Conservation (phyloP, 1,140 invertebrate species). For the Drosophila suzukii region DNA sequence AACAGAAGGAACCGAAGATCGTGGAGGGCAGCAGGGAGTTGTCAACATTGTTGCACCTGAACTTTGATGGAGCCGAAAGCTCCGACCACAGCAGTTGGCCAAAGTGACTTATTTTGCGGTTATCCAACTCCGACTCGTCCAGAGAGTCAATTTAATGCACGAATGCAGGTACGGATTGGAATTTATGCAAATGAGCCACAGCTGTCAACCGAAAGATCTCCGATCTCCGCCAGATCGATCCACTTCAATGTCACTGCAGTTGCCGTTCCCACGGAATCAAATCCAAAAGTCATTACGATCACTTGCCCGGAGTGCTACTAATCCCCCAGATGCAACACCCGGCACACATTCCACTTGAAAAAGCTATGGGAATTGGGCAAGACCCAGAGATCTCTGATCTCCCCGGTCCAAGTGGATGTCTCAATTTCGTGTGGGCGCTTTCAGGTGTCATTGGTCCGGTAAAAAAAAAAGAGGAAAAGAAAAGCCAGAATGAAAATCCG, state of each 20-base stretch:
- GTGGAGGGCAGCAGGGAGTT: constrained; percentile 17
- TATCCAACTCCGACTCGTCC: constrained; percentile 1
- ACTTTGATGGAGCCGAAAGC: constrained; percentile 71
- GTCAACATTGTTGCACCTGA: constrained; percentile 73
- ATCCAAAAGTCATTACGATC: constrained; percentile 75
- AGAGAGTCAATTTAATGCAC: constrained; percentile 71
- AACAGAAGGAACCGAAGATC: constrained; percentile 38
- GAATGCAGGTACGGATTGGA: constrained; percentile 58
- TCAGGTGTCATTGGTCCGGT: constrained; percentile 63
- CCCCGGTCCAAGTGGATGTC: constrained; percentile 40
- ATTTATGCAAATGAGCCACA: constrained; percentile 71
- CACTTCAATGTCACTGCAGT: constrained; percentile 57
- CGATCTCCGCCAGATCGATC: constrained; percentile 9
- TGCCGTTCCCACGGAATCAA: constrained; percentile 58
- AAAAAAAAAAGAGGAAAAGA: background rate
- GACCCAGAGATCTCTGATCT: background rate
- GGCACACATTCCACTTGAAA: constrained; percentile 53
- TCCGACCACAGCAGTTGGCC: constrained; percentile 29
- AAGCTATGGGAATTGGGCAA: constrained; percentile 55
- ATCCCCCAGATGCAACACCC: constrained; percentile 65
- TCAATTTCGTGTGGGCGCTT: constrained; percentile 78
- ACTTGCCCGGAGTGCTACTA: constrained; percentile 70
- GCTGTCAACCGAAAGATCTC: constrained; percentile 29
- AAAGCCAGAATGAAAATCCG: constrained; percentile 63
- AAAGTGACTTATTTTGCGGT: constrained; percentile 54